These are phyloP conservation scores for Acanthosepion esculentum DNA, from an alignment of 2,888 invertebrate species.

Conservation along the genomic window DNA sequence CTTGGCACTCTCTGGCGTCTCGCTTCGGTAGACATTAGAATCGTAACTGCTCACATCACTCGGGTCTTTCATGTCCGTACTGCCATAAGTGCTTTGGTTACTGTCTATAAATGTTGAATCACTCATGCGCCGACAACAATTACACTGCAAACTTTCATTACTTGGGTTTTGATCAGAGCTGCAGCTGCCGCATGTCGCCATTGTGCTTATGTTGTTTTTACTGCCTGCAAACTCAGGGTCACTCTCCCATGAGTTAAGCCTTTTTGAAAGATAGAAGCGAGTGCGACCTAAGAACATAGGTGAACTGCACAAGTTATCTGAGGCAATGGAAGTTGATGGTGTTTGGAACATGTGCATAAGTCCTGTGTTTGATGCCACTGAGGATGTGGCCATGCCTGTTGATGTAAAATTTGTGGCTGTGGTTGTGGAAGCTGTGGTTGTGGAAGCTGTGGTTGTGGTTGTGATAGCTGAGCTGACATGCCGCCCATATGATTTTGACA, in stretches of 20 bases:
- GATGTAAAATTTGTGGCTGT: background rate
- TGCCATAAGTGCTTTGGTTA: slow-evolving; percentile 65
- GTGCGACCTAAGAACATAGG: slow-evolving; percentile 40
- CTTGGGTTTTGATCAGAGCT: slow-evolving; percentile 59
- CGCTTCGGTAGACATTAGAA: slow-evolving; percentile 57
- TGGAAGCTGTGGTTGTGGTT: background rate
- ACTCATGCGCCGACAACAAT: slow-evolving; percentile 51
- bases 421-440: slow-evolving; percentile 35
- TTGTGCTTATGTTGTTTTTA: slow-evolving; percentile 54
- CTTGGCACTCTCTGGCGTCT: slow-evolving; percentile 50
- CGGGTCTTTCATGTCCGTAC: slow-evolving; percentile 60
- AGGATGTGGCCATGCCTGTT: background rate
- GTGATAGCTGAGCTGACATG: background rate
- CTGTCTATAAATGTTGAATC: slow-evolving; percentile 57
- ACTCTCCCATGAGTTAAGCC: slow-evolving; percentile 51
- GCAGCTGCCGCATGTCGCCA: slow-evolving; percentile 60
- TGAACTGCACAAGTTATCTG: background rate
- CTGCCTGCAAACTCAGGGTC: slow-evolving; percentile 53
- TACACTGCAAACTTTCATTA: slow-evolving; percentile 56
- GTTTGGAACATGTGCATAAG: slow-evolving; percentile 49
- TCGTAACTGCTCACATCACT: slow-evolving; percentile 66
- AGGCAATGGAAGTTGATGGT: background rate
- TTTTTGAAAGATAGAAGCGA: slow-evolving; percentile 4
- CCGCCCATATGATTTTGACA: slow-evolving; percentile 46
- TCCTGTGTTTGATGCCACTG: slow-evolving; percentile 50